Base-by-base conservation (phyloP, 2,797 vertebrate species). In the Craterocephalus amniculus region DNA sequence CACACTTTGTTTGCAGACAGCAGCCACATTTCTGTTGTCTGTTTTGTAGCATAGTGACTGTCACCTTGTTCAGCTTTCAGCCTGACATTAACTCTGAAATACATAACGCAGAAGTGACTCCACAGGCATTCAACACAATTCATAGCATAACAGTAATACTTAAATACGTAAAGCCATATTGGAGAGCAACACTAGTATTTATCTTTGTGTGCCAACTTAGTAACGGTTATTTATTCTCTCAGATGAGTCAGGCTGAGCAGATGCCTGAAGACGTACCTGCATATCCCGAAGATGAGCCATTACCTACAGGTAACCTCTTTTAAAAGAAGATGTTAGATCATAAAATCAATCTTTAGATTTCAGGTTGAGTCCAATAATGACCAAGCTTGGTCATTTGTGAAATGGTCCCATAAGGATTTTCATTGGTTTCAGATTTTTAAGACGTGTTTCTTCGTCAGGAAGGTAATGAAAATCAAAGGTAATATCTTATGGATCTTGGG, bases 221-320 rank as follows among this genome's bases (percentile, higher is more conserved):
- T 84, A 32, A 83, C 26, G 63, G 27, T 67, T 2, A 16, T 80
- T 70, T 84, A 0, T 76, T 62, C 63, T 67, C 22, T 80, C 81
- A 91, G 88, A 98, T 99, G 97, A 97, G 95, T 91, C 93, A 96
- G 93, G 92, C 69, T 0, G 96, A 96, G 85, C 95, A 95, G 89
- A 94, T 88, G 84, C 94, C 95, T 70, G 92, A 94, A 76, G 96
- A 96, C 72, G 79, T 94, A 58, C 94, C 96, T 78, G 91, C 95
- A 55, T 96, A 95, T 75, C 90, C 96, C 75, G 93, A 91, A 24
- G 95, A 97, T 81, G 96, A 97, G 65, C 92, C 95, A 73, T 91
- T 87, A 85, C 90, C 95, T 91, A 94, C 95, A 88, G 91, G 92
- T 91, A 72, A 61, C 45, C 67, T 57, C 20, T n/a, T 24, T 51